A percentile compares a stretch with the other conserved stretches of the same genome.
Evolutionary conservation across 2,113 vertebrate genomes (phyloP).

Genomic region (Platycercus adscitus): DNA sequence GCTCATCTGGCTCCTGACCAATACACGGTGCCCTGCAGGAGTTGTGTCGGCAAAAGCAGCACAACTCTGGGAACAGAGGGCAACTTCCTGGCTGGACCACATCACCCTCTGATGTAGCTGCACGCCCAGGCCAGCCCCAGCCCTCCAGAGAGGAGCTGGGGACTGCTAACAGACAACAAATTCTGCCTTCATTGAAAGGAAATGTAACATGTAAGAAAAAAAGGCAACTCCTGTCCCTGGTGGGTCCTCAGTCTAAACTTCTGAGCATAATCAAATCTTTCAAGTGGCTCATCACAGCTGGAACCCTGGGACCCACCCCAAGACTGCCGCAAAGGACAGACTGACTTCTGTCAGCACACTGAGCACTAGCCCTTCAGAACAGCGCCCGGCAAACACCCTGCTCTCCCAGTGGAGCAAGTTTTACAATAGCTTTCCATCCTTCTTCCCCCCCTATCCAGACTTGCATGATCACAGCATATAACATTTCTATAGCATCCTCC

Average conservation of each 20-base stretch:
- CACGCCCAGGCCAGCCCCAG: neutral
- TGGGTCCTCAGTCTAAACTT: neutral
- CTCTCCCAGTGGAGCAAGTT: neutral
- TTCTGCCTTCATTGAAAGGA: neutral
- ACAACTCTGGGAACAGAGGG: neutral
- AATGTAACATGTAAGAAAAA: neutral
- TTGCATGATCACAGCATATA: neutral
- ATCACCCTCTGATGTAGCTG: neutral
- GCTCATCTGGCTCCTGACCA: neutral
- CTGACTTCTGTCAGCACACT: neutral
- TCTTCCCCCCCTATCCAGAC: neutral
- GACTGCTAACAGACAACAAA: neutral
- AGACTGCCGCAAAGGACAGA: neutral
- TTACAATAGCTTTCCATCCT: neutral
- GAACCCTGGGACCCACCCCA: neutral
- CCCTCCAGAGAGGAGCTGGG: neutral
- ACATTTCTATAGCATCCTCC: slow-evolving; percentile 26
- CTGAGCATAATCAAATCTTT: neutral
- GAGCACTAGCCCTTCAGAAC: neutral
- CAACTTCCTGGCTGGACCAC: neutral
- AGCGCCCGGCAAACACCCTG: neutral
- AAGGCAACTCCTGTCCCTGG: neutral
- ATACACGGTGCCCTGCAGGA: accelerated
- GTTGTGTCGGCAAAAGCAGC: neutral
- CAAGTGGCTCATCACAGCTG: neutral